Evolutionary conservation across 2,797 vertebrate species (phyloP).

Genomic region (Spinibarbus caldwelli): DNA sequence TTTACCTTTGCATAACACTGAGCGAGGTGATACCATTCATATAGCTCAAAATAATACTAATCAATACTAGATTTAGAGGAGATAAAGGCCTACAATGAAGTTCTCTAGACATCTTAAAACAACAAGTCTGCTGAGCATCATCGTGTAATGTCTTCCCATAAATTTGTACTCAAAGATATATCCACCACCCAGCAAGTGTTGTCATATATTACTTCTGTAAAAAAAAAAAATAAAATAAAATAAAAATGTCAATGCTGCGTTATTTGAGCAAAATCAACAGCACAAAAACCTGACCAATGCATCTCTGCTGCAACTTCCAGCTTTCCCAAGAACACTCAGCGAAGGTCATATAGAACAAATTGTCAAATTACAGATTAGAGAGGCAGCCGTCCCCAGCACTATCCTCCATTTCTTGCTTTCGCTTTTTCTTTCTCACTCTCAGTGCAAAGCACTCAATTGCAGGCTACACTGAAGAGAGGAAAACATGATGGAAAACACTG

Average conservation of each 20-base stretch:
- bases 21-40: not conserved
- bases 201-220: not conserved
- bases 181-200: not conserved
- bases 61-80: not conserved
- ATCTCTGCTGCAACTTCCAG: not conserved
- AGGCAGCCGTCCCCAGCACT: not conserved
- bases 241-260: not conserved
- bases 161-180: not conserved
- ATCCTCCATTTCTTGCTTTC: constrained; percentile 6
- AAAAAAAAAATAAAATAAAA: not conserved
- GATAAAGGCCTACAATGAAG: not conserved
- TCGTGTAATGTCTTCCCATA: not conserved
- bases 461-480: not conserved
- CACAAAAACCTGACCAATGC: not conserved
- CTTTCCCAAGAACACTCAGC: not conserved
- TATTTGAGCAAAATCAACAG: not conserved
- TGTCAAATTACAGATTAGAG: constrained; percentile 15
- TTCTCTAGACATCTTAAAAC: not conserved
- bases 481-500: not conserved
- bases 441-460: constrained; percentile 9
- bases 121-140: not conserved
- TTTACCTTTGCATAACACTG: not conserved
- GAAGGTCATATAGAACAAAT: constrained; percentile 19
- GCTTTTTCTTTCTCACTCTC: not conserved
- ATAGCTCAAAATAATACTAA: not conserved